phyloP scores from a whole-genome alignment of 2,113 vertebrate genomes.

The Psilopsiagon aurifrons region DNA sequence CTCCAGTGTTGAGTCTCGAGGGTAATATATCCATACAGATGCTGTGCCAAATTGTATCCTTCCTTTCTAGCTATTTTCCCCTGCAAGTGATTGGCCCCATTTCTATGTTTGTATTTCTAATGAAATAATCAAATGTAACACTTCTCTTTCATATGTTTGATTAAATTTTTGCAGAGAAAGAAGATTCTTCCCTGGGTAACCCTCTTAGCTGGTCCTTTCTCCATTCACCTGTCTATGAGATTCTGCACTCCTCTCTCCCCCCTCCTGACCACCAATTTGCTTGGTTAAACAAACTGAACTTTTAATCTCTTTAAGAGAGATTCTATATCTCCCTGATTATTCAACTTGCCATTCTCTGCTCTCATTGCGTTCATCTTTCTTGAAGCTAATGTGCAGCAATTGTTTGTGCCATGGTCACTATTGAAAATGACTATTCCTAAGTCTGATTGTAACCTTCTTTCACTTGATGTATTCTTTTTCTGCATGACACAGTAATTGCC shows the following conservation, averaged over 20 bases:
- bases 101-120: constrained; percentile 32
- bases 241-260: not conserved
- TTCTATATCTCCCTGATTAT: not conserved
- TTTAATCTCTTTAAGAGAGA: not conserved
- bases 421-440: not conserved
- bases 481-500: not conserved
- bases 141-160: not conserved
- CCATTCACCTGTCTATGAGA: not conserved
- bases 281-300: constrained; percentile 1
- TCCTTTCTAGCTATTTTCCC: not conserved
- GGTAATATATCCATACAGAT: not conserved
- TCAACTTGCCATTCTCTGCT: not conserved
- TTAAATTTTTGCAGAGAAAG: not conserved
- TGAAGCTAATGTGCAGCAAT: not conserved
- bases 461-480: not conserved
- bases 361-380: not conserved
- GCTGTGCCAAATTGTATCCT: not conserved
- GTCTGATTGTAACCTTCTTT: not conserved
- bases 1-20: not conserved
- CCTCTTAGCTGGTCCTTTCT: not conserved
- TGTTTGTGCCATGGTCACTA: not conserved
- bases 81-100: not conserved
- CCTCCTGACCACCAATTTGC: not conserved
- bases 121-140: not conserved
- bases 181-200: not conserved